These are phyloP conservation scores for Pseudococcus longispinus DNA, from an alignment of 2,888 invertebrate genomes.

Conservation along the genomic window DNA sequence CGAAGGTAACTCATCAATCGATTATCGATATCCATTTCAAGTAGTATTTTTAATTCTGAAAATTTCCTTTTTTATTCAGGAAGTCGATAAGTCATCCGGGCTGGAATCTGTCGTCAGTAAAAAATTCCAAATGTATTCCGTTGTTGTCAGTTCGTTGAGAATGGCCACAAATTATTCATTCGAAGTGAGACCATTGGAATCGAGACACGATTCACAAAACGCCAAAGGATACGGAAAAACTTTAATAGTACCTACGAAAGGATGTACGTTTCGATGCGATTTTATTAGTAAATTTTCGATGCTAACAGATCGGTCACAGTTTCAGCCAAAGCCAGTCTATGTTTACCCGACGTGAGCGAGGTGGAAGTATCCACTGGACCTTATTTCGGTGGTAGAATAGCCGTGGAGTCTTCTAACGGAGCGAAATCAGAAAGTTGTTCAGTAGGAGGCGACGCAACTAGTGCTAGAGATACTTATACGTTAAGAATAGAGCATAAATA, in stretches of 20 bases:
- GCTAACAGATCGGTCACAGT: constrained; percentile 66
- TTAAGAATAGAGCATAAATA: constrained; percentile 76
- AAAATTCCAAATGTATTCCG: constrained; percentile 66
- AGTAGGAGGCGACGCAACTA: constrained; percentile 76
- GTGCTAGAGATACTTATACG: constrained; percentile 76
- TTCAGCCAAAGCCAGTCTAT: constrained; percentile 81
- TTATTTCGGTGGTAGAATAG: constrained; percentile 79
- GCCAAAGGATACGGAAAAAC: constrained; percentile 69
- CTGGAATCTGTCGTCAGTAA: constrained; percentile 61
- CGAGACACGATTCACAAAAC: constrained; percentile 63
- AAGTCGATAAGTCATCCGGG: constrained; percentile 60
- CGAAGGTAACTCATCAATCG: constrained; percentile 65
- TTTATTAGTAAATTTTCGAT: not conserved
- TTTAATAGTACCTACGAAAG: constrained; percentile 80
- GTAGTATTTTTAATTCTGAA: not conserved
- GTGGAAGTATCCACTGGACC: constrained; percentile 85
- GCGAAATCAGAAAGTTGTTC: constrained; percentile 68
- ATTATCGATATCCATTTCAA: not conserved
- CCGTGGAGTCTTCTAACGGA: constrained; percentile 74
- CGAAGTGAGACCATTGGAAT: constrained; percentile 71
- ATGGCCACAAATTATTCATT: constrained; percentile 86
- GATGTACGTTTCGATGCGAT: constrained; percentile 72
- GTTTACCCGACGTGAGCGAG: constrained; percentile 80
- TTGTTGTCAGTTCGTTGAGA: constrained; percentile 73
- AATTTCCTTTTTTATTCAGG: constrained; percentile 28